A percentile compares a stretch with the other conserved stretches of the same genome.
Conservation (phyloP, 2,797 vertebrate genomes). For the Silurus lanzhouensis region DNA sequence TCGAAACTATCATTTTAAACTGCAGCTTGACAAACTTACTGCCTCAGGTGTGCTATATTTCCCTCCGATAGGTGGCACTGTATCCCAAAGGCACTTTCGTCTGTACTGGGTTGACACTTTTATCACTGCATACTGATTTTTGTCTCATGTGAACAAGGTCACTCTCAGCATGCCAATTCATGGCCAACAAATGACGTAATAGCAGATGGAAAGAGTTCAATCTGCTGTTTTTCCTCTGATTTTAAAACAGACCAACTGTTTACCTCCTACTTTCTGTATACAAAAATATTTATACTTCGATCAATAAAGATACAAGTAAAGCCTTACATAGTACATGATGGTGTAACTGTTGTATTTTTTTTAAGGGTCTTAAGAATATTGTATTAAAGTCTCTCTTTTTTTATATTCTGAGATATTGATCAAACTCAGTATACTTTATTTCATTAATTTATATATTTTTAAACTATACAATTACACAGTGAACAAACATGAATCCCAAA, state of each 20-base stretch:
- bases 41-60: background rate
- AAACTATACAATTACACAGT: background rate
- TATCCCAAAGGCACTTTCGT: background rate
- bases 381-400: background rate
- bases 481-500: background rate
- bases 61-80: constrained; percentile 42
- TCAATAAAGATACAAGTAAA: constrained; percentile 25
- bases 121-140: constrained; percentile 27
- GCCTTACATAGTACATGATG: background rate
- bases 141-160: constrained; percentile 31
- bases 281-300: constrained; percentile 9
- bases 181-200: constrained; percentile 20
- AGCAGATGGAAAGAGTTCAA: constrained; percentile 23
- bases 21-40: background rate
- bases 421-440: background rate
- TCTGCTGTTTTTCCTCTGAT: background rate
- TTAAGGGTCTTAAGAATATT: background rate
- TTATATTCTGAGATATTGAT: background rate
- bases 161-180: constrained; percentile 23
- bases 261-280: constrained; percentile 14
- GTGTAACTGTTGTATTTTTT: background rate
- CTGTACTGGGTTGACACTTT: background rate
- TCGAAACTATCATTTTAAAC: background rate
- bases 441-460: background rate
- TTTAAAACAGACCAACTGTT: constrained; percentile 1